Evolutionary conservation across 2,888 invertebrate genomes (phyloP).

Genomic region (Sphinx pinastri): DNA sequence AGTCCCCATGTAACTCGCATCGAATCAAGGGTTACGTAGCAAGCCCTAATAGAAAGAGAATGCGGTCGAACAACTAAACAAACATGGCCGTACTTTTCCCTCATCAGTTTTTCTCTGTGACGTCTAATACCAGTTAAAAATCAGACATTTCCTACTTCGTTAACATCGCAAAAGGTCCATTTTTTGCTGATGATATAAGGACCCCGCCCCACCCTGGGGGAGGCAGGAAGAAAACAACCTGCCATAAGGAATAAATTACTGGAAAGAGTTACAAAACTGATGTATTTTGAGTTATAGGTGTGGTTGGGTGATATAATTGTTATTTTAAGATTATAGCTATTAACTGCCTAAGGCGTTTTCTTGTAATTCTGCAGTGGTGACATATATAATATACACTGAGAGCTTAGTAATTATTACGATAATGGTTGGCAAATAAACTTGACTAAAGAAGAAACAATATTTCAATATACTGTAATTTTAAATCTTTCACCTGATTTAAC

Average conservation of each 20-base stretch:
- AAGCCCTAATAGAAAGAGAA: constrained; percentile 17
- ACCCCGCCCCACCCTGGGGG: constrained; percentile 2
- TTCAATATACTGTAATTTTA: too few species aligned
- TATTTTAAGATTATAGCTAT: not conserved
- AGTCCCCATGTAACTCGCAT: not conserved
- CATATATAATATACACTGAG: not conserved
- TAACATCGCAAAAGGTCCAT: not conserved
- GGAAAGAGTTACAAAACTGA: constrained; percentile 1
- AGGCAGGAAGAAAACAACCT: constrained; percentile 11
- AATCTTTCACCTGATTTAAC: too few species aligned
- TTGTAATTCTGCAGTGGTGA: not conserved
- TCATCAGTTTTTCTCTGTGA: constrained; percentile 20
- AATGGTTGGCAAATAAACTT: too few species aligned
- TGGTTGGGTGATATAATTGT: not conserved
- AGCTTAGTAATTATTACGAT: too few species aligned
- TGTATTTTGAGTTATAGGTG: not conserved
- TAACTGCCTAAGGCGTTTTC: not conserved
- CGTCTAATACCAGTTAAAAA: constrained; percentile 25
- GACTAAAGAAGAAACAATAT: too few species aligned
- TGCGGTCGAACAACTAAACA: constrained; percentile 20
- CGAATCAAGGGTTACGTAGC: constrained; percentile 16
- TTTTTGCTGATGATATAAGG: constrained; percentile 17
- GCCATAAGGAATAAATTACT: not conserved
- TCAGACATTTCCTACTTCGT: constrained; percentile 25
- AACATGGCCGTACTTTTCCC: constrained; percentile 11